Base-by-base conservation (phyloP, 2,113 vertebrate genomes). In the Bos taurus region DNA sequence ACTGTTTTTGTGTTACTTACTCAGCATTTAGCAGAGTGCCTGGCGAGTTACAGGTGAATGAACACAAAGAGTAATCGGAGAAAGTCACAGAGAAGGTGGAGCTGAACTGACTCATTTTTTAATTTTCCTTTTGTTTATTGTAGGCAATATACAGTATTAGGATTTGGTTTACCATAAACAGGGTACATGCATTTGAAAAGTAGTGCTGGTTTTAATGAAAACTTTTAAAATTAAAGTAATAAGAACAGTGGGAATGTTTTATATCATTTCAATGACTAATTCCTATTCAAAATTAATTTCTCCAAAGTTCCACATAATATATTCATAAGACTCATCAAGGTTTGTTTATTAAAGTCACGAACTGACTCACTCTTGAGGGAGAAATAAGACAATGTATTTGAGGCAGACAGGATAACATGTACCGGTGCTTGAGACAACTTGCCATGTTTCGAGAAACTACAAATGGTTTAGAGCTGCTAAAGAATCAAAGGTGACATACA, bases 291-390 rank as follows among this genome's bases (percentile, higher is more conserved):
- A 96, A 94, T 86, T 92, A 77, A 91, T 88, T 92, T 91, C 87
- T 96, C 80, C 62, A 50, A 81, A 88, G 88, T 96, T 94, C 80
- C 56, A 7, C 36, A 57, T 28, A 48, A 96, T 84, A 33, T 56
- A 67, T 91, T 95, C 80, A 88, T 23, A 56, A 95, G 28, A 89
- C 52, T 84, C 62, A 91, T 54, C 57, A 67, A 46, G 60, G 67
- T 91, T 97, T 96, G 67, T 96, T 97, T 92, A 88, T 88, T 94
- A 88, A 95, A 96, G 54, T 77, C 59, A 90, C 67, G 26, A 91
- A 57, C 56, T 87, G 50, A 86, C 46, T 93, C 71, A 89, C 52
- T 48, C 28, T 46, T 71, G 14, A 50, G 23, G 57, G 26, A 77
- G 85, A 64, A 81, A 40, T 40, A 60, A 19, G 54, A 82, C 8